Evolutionary conservation across 2,113 vertebrate species (phyloP).

Genomic region (Urocitellus parryii): DNA sequence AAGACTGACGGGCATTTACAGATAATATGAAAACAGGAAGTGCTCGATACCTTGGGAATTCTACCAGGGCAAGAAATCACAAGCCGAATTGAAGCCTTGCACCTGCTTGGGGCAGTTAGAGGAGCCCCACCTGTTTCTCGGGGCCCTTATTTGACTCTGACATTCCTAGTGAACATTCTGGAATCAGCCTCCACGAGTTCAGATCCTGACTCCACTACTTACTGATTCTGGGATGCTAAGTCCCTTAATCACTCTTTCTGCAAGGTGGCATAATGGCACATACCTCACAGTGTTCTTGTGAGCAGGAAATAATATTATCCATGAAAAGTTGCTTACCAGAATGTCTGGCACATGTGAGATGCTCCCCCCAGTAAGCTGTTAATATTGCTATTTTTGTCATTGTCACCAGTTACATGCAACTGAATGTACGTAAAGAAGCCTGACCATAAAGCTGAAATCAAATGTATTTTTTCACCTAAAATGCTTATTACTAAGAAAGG

Average conservation of each 20-base stretch:
- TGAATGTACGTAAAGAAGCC: not conserved
- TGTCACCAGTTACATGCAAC: not conserved
- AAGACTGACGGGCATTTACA: not conserved
- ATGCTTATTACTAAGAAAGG: not conserved
- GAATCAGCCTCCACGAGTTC: not conserved
- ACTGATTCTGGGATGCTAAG: not conserved
- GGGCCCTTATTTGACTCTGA: not conserved
- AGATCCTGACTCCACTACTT: not conserved
- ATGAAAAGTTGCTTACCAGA: not conserved
- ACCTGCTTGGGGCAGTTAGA: accelerated
- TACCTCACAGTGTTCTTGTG: not conserved
- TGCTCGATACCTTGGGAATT: not conserved
- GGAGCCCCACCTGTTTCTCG: not conserved
- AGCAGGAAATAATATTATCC: not conserved
- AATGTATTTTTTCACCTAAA: not conserved
- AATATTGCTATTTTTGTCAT: not conserved
- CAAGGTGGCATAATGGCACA: not conserved
- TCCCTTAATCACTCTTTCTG: not conserved
- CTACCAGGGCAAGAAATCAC: not conserved
- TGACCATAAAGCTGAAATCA: not conserved
- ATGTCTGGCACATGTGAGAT: not conserved
- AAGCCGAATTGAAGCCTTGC: not conserved
- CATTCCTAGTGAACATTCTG: accelerated
- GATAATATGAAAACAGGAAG: not conserved
- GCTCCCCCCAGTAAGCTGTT: not conserved